A percentile compares a stretch with the other conserved stretches of the same genome.
These are phyloP conservation scores for Lipophrys pholis DNA, from an alignment of 2,113 vertebrate genomes.

Conservation along the genomic window DNA sequence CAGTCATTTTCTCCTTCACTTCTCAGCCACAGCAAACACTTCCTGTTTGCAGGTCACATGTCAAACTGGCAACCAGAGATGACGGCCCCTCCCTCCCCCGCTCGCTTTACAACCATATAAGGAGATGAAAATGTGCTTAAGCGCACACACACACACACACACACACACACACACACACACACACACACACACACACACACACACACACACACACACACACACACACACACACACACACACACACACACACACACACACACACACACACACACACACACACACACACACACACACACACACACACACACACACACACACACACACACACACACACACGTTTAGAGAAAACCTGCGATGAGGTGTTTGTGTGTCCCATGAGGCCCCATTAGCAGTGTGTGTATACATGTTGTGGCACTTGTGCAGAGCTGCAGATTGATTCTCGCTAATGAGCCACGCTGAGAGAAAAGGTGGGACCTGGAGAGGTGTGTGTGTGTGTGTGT, in stretches of 20 bases:
- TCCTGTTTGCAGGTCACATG: constrained; percentile 80
- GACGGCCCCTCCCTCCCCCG: constrained; percentile 44
- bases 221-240: too few species aligned
- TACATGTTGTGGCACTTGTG: constrained; percentile 34
- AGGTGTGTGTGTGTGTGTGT: constrained; percentile 1
- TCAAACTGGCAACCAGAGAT: constrained; percentile 59
- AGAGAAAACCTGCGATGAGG: too few species aligned
- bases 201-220: too few species aligned
- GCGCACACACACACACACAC: constrained; percentile 10
- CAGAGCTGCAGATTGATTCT: constrained; percentile 66
- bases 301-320: neutral
- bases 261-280: constrained; percentile 10
- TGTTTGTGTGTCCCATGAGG: constrained; percentile 34
- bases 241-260: too few species aligned
- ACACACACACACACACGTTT: constrained; percentile 12
- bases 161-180: constrained; percentile 5
- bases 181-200: too few species aligned
- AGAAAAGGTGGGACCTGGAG: constrained; percentile 34
- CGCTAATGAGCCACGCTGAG: constrained; percentile 58
- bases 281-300: too few species aligned
- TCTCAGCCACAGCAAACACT: constrained; percentile 58
- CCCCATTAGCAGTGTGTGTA: constrained; percentile 66
- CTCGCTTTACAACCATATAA: constrained; percentile 81
- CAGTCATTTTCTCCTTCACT: constrained; percentile 29
- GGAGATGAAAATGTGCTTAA: constrained; percentile 73